Evolutionary conservation across 2,888 invertebrate species (phyloP), one percentile per base, ranked within the genome.

Genomic region (Leptopterna dolabrata): DNA sequence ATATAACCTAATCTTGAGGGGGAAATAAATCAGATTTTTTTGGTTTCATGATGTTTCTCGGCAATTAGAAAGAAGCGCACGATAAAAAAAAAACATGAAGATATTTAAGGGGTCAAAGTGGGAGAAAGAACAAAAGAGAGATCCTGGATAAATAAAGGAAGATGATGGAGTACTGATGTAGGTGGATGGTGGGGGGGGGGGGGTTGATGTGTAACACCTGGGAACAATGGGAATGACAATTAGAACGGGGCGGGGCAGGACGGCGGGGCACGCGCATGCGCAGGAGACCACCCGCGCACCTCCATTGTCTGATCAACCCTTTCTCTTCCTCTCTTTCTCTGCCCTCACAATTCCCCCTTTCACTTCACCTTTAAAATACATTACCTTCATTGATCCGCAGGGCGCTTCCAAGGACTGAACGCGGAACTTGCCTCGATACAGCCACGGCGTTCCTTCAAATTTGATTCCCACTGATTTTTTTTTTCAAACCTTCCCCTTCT

Each of bases 331-430:
- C 84, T 84, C 81, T 63, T 73, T 73, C 84, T 70, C 84, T 45
- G 29, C 29, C 29, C 47, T 47, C 51, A 80, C 80, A 70, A 84
- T 84, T n/a, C 55, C 71, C 70, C 73, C 81, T 80, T 73, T 80
- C 84, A 84, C 84, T 82, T 82, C 70, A 85, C 85, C 85, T 85
- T 85, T 63, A 19, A 85, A 85, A 85, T 85, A 85, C 85, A 85
- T 85, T 85, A 85, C 76, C 76, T 76, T 51, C 76, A 85, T 85
- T 76, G 85, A 85, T 85, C 85, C 70, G 36, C 9, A 51, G 73
- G 63, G 19, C 63, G 27, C 63, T 27, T 24, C 27, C 63, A 19
- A 63, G 27, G 24, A 63, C 63, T 24, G 24, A 63, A 63, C 63
- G 63, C 63, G 63, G 63, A 63, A 63, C 63, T 55, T n/a, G 9